Evolutionary conservation across 2,888 invertebrate genomes (phyloP).

Genomic region (Pinctada fucata): DNA sequence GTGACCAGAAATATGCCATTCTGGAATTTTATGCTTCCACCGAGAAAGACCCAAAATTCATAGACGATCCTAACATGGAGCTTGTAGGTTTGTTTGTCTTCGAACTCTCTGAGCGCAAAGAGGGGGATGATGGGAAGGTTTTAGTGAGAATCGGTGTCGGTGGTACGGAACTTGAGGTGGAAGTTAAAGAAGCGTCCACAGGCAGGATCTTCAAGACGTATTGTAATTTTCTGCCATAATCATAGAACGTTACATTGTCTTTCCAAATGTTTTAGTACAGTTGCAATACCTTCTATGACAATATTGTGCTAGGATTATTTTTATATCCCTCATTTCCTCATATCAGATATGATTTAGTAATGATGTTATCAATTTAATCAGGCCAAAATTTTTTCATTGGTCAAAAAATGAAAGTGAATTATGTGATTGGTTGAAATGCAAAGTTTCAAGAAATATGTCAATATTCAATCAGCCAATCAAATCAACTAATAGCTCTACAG

Average conservation of each 20-base stretch:
- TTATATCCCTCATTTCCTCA: too few relatives aligned
- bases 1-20: not conserved
- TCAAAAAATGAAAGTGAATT: too few relatives aligned
- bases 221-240: conserved; percentile 16
- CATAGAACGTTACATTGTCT: not conserved
- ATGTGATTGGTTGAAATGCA: too few relatives aligned
- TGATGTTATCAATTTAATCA: too few relatives aligned
- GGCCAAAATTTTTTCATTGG: too few relatives aligned
- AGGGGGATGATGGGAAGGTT: not conserved
- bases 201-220: conserved; percentile 13
- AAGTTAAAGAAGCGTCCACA: conserved; percentile 16
- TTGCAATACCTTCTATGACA: too few relatives aligned
- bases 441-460: too few relatives aligned
- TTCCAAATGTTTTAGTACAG: too few relatives aligned
- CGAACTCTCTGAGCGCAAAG: not conserved
- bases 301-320: too few relatives aligned
- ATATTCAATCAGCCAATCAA: too few relatives aligned
- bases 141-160: conserved; percentile 17
- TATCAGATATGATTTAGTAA: too few relatives aligned
- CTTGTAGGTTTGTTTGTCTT: conserved; percentile 16
- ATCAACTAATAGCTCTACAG: too few relatives aligned
- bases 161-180: conserved; percentile 25
- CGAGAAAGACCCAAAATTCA: conserved; percentile 20
- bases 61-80: conserved; percentile 3
- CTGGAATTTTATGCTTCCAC: conserved; percentile 30